These are phyloP conservation scores for Zelostemma sp. DNA, from an alignment of 1,140 invertebrate genomes.

Conservation along the genomic window DNA sequence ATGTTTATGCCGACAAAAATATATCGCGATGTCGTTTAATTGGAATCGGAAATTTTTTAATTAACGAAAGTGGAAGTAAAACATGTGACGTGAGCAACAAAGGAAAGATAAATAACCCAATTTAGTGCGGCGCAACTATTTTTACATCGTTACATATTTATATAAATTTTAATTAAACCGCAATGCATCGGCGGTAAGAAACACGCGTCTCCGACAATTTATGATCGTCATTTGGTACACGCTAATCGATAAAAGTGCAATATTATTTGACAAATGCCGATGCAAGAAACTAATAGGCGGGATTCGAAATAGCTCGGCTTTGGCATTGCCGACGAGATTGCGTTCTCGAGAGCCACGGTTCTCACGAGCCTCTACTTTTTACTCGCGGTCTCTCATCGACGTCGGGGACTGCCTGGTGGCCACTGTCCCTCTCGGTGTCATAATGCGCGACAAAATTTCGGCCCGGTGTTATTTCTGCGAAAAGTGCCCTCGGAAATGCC, in stretches of 20 bases:
- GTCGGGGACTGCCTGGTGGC: conserved; percentile 17
- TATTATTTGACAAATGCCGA: conserved; percentile 50
- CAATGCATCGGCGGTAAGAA: conserved; percentile 29
- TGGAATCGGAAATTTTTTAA: no score
- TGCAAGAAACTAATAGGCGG: conserved; percentile 44
- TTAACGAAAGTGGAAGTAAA: no score
- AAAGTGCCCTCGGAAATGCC: not conserved
- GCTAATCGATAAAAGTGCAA: conserved; percentile 50
- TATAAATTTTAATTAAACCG: conserved; percentile 47
- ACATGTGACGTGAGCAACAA: no score
- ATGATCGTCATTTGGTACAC: conserved; percentile 26
- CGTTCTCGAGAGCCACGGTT: conserved; percentile 41
- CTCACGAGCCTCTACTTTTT: conserved; percentile 37
- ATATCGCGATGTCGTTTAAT: conserved; percentile 14
- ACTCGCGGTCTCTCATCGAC: conserved; percentile 15
- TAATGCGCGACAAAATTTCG: conserved; percentile 21
- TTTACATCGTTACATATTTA: conserved; percentile 33
- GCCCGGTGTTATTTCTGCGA: conserved; percentile 33
- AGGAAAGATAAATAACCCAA: not conserved
- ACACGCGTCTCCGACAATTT: conserved; percentile 30
- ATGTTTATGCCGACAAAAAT: conserved; percentile 10
- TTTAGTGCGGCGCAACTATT: not conserved
- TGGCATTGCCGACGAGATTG: conserved; percentile 28
- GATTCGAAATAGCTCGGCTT: conserved; percentile 37
- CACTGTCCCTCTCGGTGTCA: conserved; percentile 22